These are phyloP conservation scores for Gasterosteus nipponicus DNA, from an alignment of 2,113 vertebrate species.

Conservation along the genomic window DNA sequence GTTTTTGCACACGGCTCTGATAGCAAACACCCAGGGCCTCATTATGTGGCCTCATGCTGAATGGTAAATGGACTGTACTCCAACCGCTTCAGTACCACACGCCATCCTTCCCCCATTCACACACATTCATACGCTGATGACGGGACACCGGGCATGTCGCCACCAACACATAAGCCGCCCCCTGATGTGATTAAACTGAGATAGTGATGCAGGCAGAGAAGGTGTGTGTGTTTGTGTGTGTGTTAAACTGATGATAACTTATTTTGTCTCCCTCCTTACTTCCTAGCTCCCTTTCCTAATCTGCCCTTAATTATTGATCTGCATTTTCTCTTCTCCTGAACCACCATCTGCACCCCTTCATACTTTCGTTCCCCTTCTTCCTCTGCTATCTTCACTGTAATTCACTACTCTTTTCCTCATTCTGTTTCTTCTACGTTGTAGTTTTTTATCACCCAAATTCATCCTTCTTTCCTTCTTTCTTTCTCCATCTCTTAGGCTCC, in stretches of 20 bases:
- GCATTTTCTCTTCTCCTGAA: not conserved
- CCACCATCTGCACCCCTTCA: not conserved
- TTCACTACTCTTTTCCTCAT: not conserved
- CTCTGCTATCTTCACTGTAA: no score
- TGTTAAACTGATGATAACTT: not conserved
- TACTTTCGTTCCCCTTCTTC: no score
- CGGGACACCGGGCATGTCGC: no score
- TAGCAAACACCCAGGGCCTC: constrained; percentile 17
- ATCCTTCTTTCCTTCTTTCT: not conserved
- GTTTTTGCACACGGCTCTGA: constrained; percentile 29
- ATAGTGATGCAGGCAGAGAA: constrained; percentile 21
- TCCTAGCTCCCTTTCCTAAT: not conserved
- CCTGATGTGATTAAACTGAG: constrained; percentile 2
- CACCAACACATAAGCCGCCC: no score
- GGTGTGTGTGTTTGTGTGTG: not conserved
- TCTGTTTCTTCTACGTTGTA: not conserved
- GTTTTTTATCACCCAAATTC: not conserved
- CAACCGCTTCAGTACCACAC: no score
- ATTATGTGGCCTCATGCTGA: not conserved
- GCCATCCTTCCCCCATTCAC: no score
- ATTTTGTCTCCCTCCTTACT: not conserved
- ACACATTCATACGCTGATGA: no score
- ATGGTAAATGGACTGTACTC: no score
- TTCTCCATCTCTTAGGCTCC: not conserved
- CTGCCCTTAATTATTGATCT: not conserved